These are phyloP conservation scores for Amphipyra tragopoginis DNA, from an alignment of 2,888 invertebrate genomes.

Conservation along the genomic window DNA sequence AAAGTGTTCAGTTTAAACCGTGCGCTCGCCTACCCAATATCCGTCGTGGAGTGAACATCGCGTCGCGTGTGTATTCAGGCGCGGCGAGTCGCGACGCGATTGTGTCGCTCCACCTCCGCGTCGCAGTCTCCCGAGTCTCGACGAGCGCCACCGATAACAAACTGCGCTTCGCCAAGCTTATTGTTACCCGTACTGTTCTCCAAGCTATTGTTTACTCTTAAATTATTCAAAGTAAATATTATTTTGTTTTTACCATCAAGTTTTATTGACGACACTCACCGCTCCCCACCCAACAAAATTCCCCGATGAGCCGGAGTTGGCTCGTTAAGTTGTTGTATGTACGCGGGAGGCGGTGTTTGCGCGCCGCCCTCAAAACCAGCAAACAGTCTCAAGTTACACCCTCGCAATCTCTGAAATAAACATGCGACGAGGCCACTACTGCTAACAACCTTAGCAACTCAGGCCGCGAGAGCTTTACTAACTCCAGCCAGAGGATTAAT, in stretches of 20 bases:
- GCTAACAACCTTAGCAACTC: slow-evolving; percentile 81
- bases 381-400: slow-evolving; percentile 84
- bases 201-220: slow-evolving; percentile 53
- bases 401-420: slow-evolving; percentile 85
- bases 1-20: slow-evolving; percentile 80
- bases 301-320: slow-evolving; percentile 78
- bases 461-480: slow-evolving; percentile 74
- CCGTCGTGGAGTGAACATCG: slow-evolving; percentile 75
- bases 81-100: slow-evolving; percentile 65
- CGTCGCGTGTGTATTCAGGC: slow-evolving; percentile 75
- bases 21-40: slow-evolving; percentile 80
- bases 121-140: slow-evolving; percentile 21
- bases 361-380: slow-evolving; percentile 79
- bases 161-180: slow-evolving; percentile 66
- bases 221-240: slow-evolving; percentile 71
- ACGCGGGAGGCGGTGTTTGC: slow-evolving; percentile 72
- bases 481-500: slow-evolving; percentile 77
- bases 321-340: slow-evolving; percentile 80
- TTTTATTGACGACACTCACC: slow-evolving; percentile 73
- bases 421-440: slow-evolving; percentile 80
- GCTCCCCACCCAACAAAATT: slow-evolving; percentile 65
- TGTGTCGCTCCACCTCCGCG: slow-evolving; percentile 64
- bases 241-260: slow-evolving; percentile 68
- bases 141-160: slow-evolving; percentile 69
- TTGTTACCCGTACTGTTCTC: slow-evolving; percentile 65